Conservation (phyloP, 2,888 invertebrate genomes). For the Belgica antarctica region DNA sequence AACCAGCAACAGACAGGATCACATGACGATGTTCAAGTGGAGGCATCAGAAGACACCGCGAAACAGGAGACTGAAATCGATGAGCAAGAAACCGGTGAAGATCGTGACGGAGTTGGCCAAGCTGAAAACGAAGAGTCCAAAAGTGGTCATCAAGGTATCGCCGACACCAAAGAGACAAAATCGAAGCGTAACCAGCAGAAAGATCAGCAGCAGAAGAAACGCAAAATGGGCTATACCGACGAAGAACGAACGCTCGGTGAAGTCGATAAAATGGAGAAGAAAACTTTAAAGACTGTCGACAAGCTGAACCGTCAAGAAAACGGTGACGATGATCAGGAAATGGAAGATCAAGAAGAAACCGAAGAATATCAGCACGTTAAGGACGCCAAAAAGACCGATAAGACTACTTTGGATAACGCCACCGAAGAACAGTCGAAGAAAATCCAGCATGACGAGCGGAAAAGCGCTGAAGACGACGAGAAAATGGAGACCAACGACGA, state of each 20-base stretch:
- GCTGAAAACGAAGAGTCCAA: constrained; percentile 71
- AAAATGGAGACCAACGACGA: constrained; percentile 58
- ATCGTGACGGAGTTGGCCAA: constrained; percentile 68
- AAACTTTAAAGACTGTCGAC: constrained; percentile 58
- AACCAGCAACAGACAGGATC: constrained; percentile 48
- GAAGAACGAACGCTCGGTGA: constrained; percentile 65
- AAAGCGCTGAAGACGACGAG: constrained; percentile 60
- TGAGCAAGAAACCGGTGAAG: constrained; percentile 59
- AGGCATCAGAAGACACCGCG: constrained; percentile 54
- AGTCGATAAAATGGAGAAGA: constrained; percentile 52
- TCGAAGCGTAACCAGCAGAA: constrained; percentile 51
- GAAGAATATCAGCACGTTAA: constrained; percentile 83
- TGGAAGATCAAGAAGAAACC: constrained; percentile 55
- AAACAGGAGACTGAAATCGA: constrained; percentile 57
- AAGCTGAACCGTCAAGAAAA: constrained; percentile 55
- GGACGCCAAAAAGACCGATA: constrained; percentile 70
- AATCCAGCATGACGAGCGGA: constrained; percentile 62
- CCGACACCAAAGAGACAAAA: constrained; percentile 53
- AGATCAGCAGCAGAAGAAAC: constrained; percentile 60
- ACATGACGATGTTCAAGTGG: constrained; percentile 52
- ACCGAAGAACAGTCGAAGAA: constrained; percentile 75
- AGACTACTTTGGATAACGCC: constrained; percentile 72
- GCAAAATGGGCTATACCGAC: constrained; percentile 73
- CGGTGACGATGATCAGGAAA: constrained; percentile 56
- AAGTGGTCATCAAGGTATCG: constrained; percentile 65